A percentile compares a stretch with the other conserved stretches of the same genome.
Conservation (phyloP, 2,888 invertebrate genomes). For the Congeria kusceri region DNA sequence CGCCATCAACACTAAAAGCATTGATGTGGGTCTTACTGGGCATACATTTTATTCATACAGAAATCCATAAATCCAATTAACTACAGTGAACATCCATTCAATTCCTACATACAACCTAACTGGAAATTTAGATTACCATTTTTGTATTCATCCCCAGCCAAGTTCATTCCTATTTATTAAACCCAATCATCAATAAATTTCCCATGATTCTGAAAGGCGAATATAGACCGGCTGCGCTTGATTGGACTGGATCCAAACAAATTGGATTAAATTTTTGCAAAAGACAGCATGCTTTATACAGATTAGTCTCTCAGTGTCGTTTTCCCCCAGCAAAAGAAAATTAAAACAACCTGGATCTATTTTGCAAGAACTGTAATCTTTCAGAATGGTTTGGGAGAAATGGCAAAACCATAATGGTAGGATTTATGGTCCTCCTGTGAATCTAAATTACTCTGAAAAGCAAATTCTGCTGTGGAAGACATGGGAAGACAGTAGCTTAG, state of each 20-base stretch:
- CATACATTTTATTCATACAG: not conserved
- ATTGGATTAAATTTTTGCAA: conserved; percentile 28
- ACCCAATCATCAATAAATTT: conserved; percentile 14
- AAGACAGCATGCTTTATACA: conserved; percentile 6
- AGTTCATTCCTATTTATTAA: conserved; percentile 6
- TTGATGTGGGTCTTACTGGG: not conserved
- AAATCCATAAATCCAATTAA: conserved; percentile 8
- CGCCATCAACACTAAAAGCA: too few species aligned
- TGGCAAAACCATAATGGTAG: too few species aligned
- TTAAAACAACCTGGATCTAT: too few species aligned
- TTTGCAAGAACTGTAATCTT: too few species aligned
- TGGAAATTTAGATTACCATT: conserved; percentile 8
- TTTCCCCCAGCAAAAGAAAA: too few species aligned
- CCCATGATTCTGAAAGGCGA: conserved; percentile 9
- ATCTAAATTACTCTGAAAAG: too few species aligned
- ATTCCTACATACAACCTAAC: not conserved
- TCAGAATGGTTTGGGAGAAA: too few species aligned
- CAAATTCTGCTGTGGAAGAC: too few species aligned
- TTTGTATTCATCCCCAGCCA: not conserved
- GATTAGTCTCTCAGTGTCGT: conserved; percentile 9
- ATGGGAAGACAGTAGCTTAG: too few species aligned
- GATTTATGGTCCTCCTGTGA: too few species aligned
- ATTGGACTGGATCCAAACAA: conserved; percentile 15
- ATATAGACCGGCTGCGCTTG: not conserved
- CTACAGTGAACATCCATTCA: not conserved